Conservation (phyloP, 2,113 vertebrate species). For the Charina bottae region DNA sequence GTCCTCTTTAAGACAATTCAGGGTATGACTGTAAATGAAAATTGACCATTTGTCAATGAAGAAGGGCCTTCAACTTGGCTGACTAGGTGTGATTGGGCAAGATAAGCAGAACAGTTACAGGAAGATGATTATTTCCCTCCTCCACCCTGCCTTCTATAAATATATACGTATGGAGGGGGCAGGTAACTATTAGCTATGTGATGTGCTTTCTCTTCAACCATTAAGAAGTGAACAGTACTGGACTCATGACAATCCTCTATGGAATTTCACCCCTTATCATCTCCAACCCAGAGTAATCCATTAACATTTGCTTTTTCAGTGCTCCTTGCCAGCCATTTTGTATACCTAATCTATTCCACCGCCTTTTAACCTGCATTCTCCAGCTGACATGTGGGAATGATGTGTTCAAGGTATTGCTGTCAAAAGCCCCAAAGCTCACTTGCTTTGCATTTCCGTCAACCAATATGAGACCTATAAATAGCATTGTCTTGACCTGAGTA, state of each 20-base stretch:
- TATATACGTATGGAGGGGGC: background rate
- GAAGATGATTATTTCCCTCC: background rate
- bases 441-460: conserved; percentile 30
- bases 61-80: background rate
- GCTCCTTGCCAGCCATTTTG: conserved; percentile 18
- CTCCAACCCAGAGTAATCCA: conserved; percentile 19
- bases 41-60: background rate
- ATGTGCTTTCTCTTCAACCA: background rate
- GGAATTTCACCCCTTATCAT: conserved; percentile 28
- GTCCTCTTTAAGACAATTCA: background rate
- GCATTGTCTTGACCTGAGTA: background rate
- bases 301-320: conserved; percentile 23
- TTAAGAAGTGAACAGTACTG: background rate
- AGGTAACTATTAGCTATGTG: background rate
- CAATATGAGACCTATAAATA: conserved; percentile 27
- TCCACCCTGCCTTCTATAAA: background rate
- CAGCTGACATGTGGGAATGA: conserved; percentile 17
- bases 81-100: background rate
- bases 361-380: conserved; percentile 39
- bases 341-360: conserved; percentile 20
- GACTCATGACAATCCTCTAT: conserved; percentile 3
- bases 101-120: background rate
- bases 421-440: conserved; percentile 29
- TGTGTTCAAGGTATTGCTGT: conserved; percentile 23
- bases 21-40: background rate